Conservation (phyloP, 1,140 invertebrate species). For the Trachymyrmex cornetzi region DNA sequence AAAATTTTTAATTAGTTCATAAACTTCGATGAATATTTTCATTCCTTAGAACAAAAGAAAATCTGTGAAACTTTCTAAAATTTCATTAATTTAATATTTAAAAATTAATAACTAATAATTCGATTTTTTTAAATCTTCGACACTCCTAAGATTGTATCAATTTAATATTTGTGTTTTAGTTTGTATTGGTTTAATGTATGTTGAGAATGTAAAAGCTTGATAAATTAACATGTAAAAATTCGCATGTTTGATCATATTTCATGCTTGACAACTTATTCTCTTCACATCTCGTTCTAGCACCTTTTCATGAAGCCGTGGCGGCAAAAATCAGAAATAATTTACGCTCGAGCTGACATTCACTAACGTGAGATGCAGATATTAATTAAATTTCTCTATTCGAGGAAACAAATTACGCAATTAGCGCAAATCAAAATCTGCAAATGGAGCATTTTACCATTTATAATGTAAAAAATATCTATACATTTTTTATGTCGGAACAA, state of each 20-base stretch:
- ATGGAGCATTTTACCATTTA: neutral
- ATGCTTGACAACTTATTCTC: neutral
- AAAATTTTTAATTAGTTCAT: neutral
- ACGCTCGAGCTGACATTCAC: constrained; percentile 9
- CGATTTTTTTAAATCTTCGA: neutral
- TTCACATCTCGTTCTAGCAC: neutral
- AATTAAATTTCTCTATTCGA: constrained; percentile 27
- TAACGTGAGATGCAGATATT: constrained; percentile 1
- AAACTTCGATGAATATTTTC: neutral
- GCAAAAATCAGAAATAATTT: neutral
- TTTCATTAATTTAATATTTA: neutral
- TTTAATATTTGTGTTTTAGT: neutral
- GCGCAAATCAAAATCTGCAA: neutral
- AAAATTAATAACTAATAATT: neutral
- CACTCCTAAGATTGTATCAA: neutral
- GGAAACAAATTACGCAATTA: neutral
- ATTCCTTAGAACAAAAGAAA: neutral
- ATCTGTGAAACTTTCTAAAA: neutral
- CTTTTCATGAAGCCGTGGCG: neutral
- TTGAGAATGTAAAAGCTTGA: neutral
- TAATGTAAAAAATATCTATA: neutral
- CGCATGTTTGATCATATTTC: neutral
- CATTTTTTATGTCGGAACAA: neutral
- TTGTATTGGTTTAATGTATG: neutral
- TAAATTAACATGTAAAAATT: neutral